A percentile compares a stretch with the other conserved stretches of the same genome.
Conservation (phyloP, 2,113 vertebrate genomes). For the Platysternon megacephalum region DNA sequence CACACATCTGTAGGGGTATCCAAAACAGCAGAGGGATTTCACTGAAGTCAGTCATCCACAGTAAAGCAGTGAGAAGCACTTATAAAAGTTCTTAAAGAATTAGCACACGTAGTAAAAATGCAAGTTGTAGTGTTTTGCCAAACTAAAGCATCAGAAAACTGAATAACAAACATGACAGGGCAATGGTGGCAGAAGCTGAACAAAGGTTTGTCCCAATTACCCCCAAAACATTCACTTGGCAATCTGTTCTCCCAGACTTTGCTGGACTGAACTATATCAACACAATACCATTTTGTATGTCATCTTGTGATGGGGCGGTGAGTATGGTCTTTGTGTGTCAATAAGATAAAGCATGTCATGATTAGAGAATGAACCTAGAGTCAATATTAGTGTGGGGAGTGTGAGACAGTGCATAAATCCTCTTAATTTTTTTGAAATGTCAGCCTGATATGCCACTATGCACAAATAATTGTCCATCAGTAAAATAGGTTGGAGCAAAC, state of each 20-base stretch:
- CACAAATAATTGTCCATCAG: constrained; percentile 12
- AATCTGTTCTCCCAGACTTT: neutral
- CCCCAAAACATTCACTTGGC: neutral
- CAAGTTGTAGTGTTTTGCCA: neutral
- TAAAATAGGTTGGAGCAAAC: neutral
- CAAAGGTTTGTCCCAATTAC: neutral
- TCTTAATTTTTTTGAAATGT: constrained; percentile 11
- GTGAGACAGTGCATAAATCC: neutral
- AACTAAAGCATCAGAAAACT: neutral
- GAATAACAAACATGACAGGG: neutral
- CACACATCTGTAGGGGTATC: neutral
- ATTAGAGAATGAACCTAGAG: constrained; percentile 10
- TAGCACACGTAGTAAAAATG: neutral
- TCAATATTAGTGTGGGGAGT: constrained; percentile 32
- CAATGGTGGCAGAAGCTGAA: neutral
- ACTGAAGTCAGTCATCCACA: neutral
- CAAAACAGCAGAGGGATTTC: neutral
- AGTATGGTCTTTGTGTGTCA: neutral
- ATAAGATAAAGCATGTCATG: neutral
- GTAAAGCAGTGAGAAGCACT: neutral
- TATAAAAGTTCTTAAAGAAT: neutral
- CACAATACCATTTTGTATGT: neutral
- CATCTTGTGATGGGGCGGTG: neutral
- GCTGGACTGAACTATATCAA: neutral
- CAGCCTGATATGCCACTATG: constrained; percentile 8